A percentile compares a stretch with the other conserved stretches of the same genome.
These are phyloP conservation scores for Atta colombica DNA, from an alignment of 1,140 invertebrate species.

Conservation along the genomic window DNA sequence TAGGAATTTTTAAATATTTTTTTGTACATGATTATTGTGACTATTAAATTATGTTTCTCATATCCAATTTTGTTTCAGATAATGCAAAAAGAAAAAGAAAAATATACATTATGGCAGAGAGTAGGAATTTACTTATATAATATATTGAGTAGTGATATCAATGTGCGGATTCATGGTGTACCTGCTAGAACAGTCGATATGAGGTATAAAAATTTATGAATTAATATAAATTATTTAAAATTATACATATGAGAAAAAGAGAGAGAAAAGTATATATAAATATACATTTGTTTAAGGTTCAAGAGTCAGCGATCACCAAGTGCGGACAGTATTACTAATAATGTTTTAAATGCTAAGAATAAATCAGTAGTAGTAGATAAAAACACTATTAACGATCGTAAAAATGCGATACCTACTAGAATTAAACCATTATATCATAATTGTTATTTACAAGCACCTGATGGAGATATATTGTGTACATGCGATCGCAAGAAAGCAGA, in stretches of 20 bases:
- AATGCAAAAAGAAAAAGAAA: conserved; percentile 73
- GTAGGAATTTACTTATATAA: conserved; percentile 78
- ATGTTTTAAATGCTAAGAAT: conserved; percentile 43
- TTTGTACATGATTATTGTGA: conserved; percentile 16
- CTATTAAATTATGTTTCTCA: not conserved
- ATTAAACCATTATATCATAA: conserved; percentile 93
- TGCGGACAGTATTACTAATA: conserved; percentile 49
- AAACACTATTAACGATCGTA: conserved; percentile 60
- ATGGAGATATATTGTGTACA: conserved; percentile 92
- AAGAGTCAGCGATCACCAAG: conserved; percentile 59
- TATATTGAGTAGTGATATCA: conserved; percentile 73
- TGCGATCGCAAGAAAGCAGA: conserved; percentile 93
- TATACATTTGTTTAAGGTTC: conserved; percentile 72
- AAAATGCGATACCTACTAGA: conserved; percentile 84
- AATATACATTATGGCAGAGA: conserved; percentile 79
- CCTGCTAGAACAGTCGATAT: conserved; percentile 79
- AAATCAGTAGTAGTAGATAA: conserved; percentile 40
- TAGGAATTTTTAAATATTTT: conserved; percentile 50
- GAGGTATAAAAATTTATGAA: conserved; percentile 73
- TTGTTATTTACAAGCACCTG: conserved; percentile 92
- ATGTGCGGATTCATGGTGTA: conserved; percentile 76
- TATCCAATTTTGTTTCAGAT: conserved; percentile 75
- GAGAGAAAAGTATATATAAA: not conserved
- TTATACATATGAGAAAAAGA: not conserved
- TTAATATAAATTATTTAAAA: not conserved